These are phyloP conservation scores for Buphagus erythrorhynchus DNA, from an alignment of 2,797 vertebrate species.

Conservation along the genomic window DNA sequence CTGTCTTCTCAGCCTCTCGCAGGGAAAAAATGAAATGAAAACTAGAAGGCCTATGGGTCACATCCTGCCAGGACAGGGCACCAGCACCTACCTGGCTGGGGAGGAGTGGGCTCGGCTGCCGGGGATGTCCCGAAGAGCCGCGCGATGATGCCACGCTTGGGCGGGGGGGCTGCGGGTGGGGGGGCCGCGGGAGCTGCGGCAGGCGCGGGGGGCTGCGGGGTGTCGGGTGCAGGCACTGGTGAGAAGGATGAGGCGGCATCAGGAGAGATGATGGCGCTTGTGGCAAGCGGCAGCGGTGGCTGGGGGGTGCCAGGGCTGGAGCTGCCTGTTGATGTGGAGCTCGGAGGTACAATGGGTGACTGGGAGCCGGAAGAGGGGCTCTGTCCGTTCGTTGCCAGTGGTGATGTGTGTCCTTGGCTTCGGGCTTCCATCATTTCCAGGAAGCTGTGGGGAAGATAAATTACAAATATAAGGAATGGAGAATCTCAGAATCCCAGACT, in stretches of 20 bases:
- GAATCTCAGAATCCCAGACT: background rate
- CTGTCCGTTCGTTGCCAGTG: conserved; percentile 86
- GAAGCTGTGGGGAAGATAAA: conserved; percentile 82
- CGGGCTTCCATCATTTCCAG: conserved; percentile 92
- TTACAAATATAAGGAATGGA: background rate
- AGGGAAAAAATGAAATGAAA: background rate
- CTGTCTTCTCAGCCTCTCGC: background rate
- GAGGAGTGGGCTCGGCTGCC: conserved; percentile 62
- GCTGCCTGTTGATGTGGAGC: conserved; percentile 86
- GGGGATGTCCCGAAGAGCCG: conserved; percentile 87
- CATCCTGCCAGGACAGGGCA: background rate
- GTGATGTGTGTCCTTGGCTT: conserved; percentile 83
- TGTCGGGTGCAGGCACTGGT: conserved; percentile 60
- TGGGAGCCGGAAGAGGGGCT: conserved; percentile 93
- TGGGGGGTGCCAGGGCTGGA: conserved; percentile 93
- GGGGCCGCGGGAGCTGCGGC: background rate
- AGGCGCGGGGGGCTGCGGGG: background rate
- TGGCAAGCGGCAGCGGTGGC: conserved; percentile 37
- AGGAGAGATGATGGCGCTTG: conserved; percentile 59
- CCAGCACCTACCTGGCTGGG: conserved; percentile 78
- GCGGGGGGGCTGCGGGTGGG: background rate
- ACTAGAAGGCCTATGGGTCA: fast-evolving
- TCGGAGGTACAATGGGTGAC: conserved; percentile 87
- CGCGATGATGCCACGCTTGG: conserved; percentile 90
- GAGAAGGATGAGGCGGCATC: background rate